A percentile compares a stretch with the other conserved stretches of the same genome.
These are phyloP conservation scores for Apogon hyalosoma DNA, from an alignment of 2,797 vertebrate genomes.

Conservation along the genomic window DNA sequence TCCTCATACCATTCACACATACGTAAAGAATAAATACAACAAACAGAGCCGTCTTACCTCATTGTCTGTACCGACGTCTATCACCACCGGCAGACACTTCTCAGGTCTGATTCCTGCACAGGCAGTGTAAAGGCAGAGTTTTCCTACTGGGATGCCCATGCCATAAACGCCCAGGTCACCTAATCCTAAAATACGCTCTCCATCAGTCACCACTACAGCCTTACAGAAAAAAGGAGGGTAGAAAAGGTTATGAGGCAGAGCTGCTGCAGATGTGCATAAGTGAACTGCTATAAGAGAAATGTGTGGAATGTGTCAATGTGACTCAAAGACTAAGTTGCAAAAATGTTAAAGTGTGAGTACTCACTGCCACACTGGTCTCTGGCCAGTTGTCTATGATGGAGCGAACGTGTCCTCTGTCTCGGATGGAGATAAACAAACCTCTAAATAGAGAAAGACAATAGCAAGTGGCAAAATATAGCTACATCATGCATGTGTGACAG, in stretches of 20 bases:
- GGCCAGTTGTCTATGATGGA: conserved; percentile 98
- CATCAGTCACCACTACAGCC: conserved; percentile 98
- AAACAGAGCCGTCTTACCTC: conserved; percentile 72
- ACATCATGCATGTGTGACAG: too few relatives aligned
- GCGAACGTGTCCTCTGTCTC: conserved; percentile 93
- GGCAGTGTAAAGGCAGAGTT: conserved; percentile 95
- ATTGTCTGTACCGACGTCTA: conserved; percentile 97
- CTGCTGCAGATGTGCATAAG: conserved; percentile 6
- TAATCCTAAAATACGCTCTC: conserved; percentile 95
- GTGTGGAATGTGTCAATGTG: too few relatives aligned
- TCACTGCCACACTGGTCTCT: conserved; percentile 93
- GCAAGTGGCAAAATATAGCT: background rate
- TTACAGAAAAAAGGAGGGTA: conserved; percentile 54
- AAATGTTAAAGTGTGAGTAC: conserved; percentile 19
- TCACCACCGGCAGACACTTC: conserved; percentile 93
- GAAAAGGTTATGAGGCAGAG: conserved; percentile 14
- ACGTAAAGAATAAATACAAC: background rate
- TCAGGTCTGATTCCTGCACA: conserved; percentile 95
- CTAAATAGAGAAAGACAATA: conserved; percentile 70
- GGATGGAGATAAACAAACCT: conserved; percentile 96
- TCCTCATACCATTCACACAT: background rate
- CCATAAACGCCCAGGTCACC: conserved; percentile 97
- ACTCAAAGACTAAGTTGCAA: too few relatives aligned
- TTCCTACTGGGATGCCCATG: conserved; percentile 98
- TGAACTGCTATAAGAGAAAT: conserved; percentile 1